Base-by-base conservation (phyloP, 2,797 vertebrate species). In the Enteromius treurensis region DNA sequence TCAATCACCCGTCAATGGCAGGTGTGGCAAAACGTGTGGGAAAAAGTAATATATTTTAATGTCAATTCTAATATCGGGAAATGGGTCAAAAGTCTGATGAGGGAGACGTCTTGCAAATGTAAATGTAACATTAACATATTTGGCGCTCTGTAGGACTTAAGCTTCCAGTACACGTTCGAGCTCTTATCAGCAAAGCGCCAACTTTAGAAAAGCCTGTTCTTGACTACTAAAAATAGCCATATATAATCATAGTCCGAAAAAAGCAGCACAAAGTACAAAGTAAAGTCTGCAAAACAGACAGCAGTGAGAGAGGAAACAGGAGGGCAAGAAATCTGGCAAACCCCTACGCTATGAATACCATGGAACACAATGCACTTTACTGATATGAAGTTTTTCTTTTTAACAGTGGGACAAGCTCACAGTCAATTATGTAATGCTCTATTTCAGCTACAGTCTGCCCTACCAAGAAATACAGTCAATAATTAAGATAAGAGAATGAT, bases 191-290 rank as follows among this genome's bases (percentile, higher is more conserved):
- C 64, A 62, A 37, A 45, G 68, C 8, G 45, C 40, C 15, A 42
- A 68, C 45, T 80, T 81, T 55, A 77, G 40, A 85, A 85, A 71
- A 86, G 69, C 69, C 74, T 77, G 76, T 49, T 83, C 83, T 70
- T 83, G 80, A 83, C 76, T 32, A 60, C 79, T 73, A 60, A 68
- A 76, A 86, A 87, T 85, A 88, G 67, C 23, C 5, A 47, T 49
- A 58, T 79, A 45, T 82, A 80, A 84, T 82, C 83, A n/a, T 5
- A 19, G 81, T n/a, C 86, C 53, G 78, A 86, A 87, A 80, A 79
- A 85, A 86, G 79, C 74, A 23, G 19, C 64, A 71, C 51, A 21
- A 73, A 42, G 37, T 26, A 64, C 58, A 71, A 82, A 51, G 64
- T 79, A 14, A 71, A 75, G 83, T 58, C 81, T 82, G 49, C 53